Evolutionary conservation across 2,113 vertebrate genomes (phyloP).

Genomic region (Bubo blakistoni): DNA sequence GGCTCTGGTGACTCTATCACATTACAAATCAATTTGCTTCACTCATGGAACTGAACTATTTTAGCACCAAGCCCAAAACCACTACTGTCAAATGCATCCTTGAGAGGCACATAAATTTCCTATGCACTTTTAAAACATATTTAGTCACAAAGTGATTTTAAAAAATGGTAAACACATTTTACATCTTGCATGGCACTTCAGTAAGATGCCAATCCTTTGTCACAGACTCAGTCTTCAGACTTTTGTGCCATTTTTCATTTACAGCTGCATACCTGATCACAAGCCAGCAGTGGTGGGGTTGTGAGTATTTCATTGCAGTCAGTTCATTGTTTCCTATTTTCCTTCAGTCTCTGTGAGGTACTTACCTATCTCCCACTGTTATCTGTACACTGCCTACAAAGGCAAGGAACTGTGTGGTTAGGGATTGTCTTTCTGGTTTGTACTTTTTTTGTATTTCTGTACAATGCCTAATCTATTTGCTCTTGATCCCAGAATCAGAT

Average conservation of each 20-base stretch:
- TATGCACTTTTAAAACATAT: not conserved
- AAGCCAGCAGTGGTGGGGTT: not conserved
- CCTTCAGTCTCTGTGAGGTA: not conserved
- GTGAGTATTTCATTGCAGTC: not conserved
- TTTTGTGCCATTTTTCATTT: not conserved
- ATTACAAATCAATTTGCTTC: constrained; percentile 7
- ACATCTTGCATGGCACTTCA: not conserved
- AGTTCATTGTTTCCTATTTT: not conserved
- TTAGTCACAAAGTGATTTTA: not conserved
- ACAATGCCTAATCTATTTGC: not conserved
- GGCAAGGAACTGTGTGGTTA: not conserved
- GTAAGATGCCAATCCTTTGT: not conserved
- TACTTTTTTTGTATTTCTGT: not conserved
- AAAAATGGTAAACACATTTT: not conserved
- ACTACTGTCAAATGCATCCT: not conserved
- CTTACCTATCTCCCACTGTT: not conserved
- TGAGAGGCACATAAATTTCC: not conserved
- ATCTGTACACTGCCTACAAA: not conserved
- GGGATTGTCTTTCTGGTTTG: not conserved
- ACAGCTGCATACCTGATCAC: not conserved
- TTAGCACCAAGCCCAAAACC: not conserved
- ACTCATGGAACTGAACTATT: not conserved
- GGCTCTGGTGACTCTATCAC: not conserved
- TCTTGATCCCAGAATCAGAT: not conserved
- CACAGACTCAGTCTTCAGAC: not conserved